These are phyloP conservation scores for Aelia acuminata DNA, from an alignment of 2,888 invertebrate genomes.

Conservation along the genomic window DNA sequence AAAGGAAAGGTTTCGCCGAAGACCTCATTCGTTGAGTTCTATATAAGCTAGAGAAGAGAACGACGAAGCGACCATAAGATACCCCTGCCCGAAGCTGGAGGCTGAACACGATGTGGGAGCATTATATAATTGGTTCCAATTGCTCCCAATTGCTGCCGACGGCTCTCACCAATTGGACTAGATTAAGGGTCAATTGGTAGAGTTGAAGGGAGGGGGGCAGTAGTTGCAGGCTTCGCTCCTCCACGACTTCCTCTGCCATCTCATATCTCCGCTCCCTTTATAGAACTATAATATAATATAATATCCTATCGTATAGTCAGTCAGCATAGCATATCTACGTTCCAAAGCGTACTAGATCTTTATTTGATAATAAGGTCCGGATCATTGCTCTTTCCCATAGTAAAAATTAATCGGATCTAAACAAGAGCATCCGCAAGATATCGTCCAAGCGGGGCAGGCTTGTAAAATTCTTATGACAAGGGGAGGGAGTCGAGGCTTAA, in stretches of 20 bases:
- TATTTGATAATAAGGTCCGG: background rate
- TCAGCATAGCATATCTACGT: background rate
- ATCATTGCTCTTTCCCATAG: background rate
- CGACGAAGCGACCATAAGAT: too few relatives aligned
- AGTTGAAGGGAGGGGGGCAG: slow-evolving; percentile 20
- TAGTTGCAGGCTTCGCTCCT: background rate
- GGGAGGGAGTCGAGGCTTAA: too few relatives aligned
- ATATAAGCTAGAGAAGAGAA: too few relatives aligned
- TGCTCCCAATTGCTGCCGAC: slow-evolving; percentile 62
- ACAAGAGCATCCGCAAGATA: too few relatives aligned
- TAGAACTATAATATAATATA: too few relatives aligned
- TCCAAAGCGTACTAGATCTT: too few relatives aligned
- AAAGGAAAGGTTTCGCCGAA: too few relatives aligned
- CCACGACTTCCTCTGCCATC: background rate
- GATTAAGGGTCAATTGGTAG: slow-evolving; percentile 61
- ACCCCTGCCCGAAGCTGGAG: too few relatives aligned
- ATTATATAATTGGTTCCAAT: slow-evolving; percentile 63
- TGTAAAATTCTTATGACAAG: too few relatives aligned
- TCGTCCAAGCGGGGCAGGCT: too few relatives aligned
- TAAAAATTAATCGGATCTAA: too few relatives aligned
- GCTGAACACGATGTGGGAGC: slow-evolving; percentile 47
- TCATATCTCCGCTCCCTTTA: background rate
- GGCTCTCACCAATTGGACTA: slow-evolving; percentile 56
- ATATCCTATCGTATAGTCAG: background rate
- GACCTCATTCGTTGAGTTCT: background rate